Evolutionary conservation across 2,113 vertebrate species (phyloP).

Genomic region (Salvelinus alpinus): DNA sequence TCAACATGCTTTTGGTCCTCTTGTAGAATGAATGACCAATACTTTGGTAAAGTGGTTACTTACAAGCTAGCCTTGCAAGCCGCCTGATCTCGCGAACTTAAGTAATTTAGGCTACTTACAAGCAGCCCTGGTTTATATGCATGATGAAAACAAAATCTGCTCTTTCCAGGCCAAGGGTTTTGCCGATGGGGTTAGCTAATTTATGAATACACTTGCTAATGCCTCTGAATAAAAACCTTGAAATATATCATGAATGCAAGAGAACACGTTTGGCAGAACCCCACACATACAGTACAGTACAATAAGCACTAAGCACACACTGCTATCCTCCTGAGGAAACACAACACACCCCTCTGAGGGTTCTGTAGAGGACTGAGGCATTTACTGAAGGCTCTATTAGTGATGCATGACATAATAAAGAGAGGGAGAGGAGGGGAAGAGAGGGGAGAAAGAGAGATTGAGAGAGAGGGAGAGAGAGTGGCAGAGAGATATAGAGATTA

Average conservation of each 20-base stretch:
- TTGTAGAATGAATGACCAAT: too few relatives aligned
- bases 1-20: too few relatives aligned
- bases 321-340: constrained; percentile 54
- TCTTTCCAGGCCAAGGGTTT: neutral
- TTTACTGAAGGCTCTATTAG: constrained; percentile 68
- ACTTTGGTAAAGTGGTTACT: too few relatives aligned
- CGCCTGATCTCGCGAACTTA: too few relatives aligned
- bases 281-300: neutral
- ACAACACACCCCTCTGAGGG: constrained; percentile 41
- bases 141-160: too few relatives aligned
- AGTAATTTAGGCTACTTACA: neutral
- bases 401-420: constrained; percentile 57
- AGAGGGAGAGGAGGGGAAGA: constrained; percentile 24
- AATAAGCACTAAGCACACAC: neutral
- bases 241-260: too few relatives aligned
- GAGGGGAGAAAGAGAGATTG: neutral
- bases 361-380: constrained; percentile 55
- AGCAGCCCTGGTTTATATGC: neutral
- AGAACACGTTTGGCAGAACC: too few relatives aligned
- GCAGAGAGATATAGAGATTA: neutral
- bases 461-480: neutral
- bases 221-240: neutral
- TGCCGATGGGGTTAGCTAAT: neutral
- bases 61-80: too few relatives aligned
- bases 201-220: neutral